Evolutionary conservation across 1,140 invertebrate genomes (phyloP), one percentile per base, ranked within the genome.

Genomic region (Sycophila sp.): DNA sequence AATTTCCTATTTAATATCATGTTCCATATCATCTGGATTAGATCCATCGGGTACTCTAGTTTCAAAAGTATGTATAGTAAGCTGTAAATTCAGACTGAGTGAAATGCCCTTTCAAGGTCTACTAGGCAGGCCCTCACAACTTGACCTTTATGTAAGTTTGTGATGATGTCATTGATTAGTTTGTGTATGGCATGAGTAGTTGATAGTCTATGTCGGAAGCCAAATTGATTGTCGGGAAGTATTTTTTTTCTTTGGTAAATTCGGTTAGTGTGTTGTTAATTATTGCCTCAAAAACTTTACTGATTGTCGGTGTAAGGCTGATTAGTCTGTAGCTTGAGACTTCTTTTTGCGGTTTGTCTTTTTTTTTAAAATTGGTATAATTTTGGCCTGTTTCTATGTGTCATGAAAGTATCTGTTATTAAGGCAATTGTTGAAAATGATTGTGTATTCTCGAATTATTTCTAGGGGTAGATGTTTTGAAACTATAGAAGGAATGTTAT

Each of bases 81-180:
- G 0, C 76, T 77, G n/a, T 71, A 63, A 3, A 64, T 66, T 72
- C 72, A 78, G 0, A 79, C 73, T 6, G 60, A 59, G 42, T 79
- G 76, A 19, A 78, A 80, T 0, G 77, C 75, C 36, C 77, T 79
- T 59, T 79, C 74, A 1, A 81, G 69, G 69, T 83, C 79, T 10
- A 81, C 60, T 24, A 78, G 62, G 11, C 75, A 73, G 7, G 76
- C 66, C 2, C 68, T 77, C 2, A 77, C 76, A 34, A 60, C 72
- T 45, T 74, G 53, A 7, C 67, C 59, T 7, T 68, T 71, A 19
- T 77, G 76, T 17, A 76, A 65, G 15, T 59, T 55, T 36, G 53
- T 56, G 15, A 49, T 59, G 8, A 65, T 62, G 53, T 71, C 71
- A 11, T 68, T 69, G 1, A 24, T 24, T 28, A 75, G 36, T 38